Percentiles rank a stretch among this genome's conserved stretches.
These are phyloP conservation scores for Limnephilus lunatus DNA, from an alignment of 2,888 invertebrate species.

Conservation along the genomic window DNA sequence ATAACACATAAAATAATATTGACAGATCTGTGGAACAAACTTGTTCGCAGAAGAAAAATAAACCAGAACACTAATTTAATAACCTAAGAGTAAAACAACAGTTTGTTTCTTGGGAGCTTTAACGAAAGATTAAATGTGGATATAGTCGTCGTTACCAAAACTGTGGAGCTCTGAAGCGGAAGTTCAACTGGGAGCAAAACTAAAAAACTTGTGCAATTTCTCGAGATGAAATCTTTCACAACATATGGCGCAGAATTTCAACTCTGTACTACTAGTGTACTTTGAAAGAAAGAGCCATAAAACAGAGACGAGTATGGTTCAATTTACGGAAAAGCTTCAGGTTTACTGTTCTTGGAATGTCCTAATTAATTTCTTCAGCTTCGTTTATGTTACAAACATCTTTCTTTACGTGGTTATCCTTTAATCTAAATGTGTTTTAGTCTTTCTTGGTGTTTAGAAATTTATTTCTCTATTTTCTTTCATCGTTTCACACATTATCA, in stretches of 20 bases:
- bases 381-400: neutral
- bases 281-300: neutral
- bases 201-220: constrained; percentile 20
- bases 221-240: constrained; percentile 19
- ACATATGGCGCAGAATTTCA: constrained; percentile 29
- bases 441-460: neutral
- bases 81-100: neutral
- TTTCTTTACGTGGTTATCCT: neutral
- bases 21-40: neutral
- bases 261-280: neutral
- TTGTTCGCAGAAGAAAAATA: neutral
- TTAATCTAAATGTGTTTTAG: neutral
- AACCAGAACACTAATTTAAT: neutral
- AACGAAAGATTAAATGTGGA: neutral
- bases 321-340: neutral
- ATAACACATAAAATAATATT: neutral
- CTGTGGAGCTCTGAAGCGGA: neutral
- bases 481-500: neutral
- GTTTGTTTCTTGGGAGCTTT: neutral
- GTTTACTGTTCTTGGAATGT: neutral
- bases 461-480: neutral
- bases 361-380: neutral
- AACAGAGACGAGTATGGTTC: neutral
- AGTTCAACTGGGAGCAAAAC: neutral
- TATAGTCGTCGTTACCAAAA: neutral